Evolutionary conservation across 2,888 invertebrate genomes (phyloP).

Genomic region (Villa cingulata): DNA sequence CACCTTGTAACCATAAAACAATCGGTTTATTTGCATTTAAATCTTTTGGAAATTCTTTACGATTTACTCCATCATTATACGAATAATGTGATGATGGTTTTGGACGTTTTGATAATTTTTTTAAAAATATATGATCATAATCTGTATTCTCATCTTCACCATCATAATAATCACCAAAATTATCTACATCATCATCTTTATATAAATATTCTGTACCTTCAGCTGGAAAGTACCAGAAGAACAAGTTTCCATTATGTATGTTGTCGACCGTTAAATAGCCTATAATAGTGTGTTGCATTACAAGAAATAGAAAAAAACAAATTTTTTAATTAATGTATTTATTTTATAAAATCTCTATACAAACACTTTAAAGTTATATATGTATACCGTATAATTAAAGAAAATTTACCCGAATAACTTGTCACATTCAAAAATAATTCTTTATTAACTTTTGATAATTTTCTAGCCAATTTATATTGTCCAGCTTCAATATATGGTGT

Average conservation of each 20-base stretch:
- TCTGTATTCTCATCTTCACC: slow-evolving; percentile 31
- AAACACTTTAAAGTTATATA: too few species aligned
- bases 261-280: slow-evolving; percentile 58
- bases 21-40: slow-evolving; percentile 34
- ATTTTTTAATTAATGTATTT: too few species aligned
- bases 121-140: slow-evolving; percentile 23
- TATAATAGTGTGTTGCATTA: too few species aligned
- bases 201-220: slow-evolving; percentile 31
- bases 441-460: slow-evolving; percentile 26
- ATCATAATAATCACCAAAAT: slow-evolving; percentile 41
- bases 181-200: slow-evolving; percentile 36
- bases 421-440: slow-evolving; percentile 29
- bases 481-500: slow-evolving; percentile 33
- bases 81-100: slow-evolving; percentile 18
- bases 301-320: not conserved
- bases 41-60: too few species aligned
- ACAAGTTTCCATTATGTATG: slow-evolving; percentile 56
- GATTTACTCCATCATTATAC: not conserved
- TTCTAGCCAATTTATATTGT: slow-evolving; percentile 15
- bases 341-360: too few species aligned
- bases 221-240: slow-evolving; percentile 73
- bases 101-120: slow-evolving; percentile 55
- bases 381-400: too few species aligned
- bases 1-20: slow-evolving; percentile 47
- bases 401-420: slow-evolving; percentile 36